These are phyloP conservation scores for Ceyx margarethae DNA, from an alignment of 2,113 vertebrate genomes.

Conservation along the genomic window DNA sequence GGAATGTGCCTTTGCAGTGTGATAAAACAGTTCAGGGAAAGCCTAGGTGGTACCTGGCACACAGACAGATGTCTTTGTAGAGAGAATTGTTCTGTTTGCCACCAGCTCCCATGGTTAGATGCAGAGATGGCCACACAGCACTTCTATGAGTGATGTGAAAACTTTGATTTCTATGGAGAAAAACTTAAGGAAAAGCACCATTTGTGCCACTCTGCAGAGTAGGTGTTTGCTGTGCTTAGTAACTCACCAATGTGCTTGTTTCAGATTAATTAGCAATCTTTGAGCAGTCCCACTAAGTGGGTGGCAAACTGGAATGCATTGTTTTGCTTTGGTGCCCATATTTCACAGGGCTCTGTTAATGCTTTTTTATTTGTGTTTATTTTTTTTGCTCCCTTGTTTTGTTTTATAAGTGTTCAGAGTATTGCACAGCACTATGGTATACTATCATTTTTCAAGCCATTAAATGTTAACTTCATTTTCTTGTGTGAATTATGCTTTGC, in stretches of 20 bases:
- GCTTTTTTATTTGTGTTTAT: conserved; percentile 55
- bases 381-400: conserved; percentile 55
- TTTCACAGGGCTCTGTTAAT: conserved; percentile 35
- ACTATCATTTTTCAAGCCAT: conserved; percentile 78
- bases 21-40: background rate
- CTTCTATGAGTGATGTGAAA: background rate
- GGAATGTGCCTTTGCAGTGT: background rate
- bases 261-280: conserved; percentile 22
- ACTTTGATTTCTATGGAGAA: background rate
- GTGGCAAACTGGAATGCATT: conserved; percentile 22
- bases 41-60: background rate
- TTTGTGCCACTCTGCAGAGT: background rate
- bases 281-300: background rate
- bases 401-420: conserved; percentile 65
- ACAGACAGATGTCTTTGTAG: background rate
- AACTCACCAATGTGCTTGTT: background rate
- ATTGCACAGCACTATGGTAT: conserved; percentile 56
- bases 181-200: background rate
- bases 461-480: conserved; percentile 82
- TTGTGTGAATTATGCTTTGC: conserved; percentile 79
- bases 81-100: background rate
- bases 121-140: background rate
- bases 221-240: background rate
- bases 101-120: background rate
- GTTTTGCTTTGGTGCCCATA: conserved; percentile 37